These are phyloP conservation scores for Pteromalus puparum DNA, from an alignment of 1,140 invertebrate genomes.

Conservation along the genomic window DNA sequence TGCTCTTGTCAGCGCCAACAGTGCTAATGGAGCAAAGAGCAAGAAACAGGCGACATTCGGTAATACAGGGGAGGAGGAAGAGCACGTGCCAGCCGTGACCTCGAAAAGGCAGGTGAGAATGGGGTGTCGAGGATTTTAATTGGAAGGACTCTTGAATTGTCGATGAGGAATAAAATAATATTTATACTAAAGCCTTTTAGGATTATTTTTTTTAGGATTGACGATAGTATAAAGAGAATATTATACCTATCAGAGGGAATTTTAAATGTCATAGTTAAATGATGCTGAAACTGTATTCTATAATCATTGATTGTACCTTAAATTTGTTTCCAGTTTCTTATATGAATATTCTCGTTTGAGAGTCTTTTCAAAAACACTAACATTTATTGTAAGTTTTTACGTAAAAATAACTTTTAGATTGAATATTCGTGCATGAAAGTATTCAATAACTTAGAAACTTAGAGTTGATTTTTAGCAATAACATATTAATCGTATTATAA, in stretches of 20 bases:
- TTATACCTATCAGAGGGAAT: too few species aligned
- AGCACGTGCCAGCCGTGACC: constrained; percentile 63
- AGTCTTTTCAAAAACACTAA: constrained; percentile 47
- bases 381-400: not conserved
- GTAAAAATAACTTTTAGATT: constrained; percentile 24
- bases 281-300: too few species aligned
- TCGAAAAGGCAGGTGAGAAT: constrained; percentile 72
- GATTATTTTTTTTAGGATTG: too few species aligned
- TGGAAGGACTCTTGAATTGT: constrained; percentile 46
- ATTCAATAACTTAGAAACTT: too few species aligned
- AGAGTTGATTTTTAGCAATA: not conserved
- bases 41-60: constrained; percentile 33
- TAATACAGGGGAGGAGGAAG: constrained; percentile 51
- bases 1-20: constrained; percentile 72
- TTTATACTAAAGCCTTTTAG: too few species aligned
- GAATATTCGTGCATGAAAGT: not conserved
- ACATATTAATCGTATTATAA: not conserved
- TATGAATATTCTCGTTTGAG: not conserved
- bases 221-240: too few species aligned
- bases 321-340: not conserved
- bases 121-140: not conserved
- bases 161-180: too few species aligned
- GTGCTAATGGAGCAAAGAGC: constrained; percentile 62
- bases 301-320: not conserved
- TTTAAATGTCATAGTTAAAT: not conserved